Evolutionary conservation across 2,113 vertebrate species (phyloP), one percentile per base, ranked within the genome.

Genomic region (Tylochromis polylepis): DNA sequence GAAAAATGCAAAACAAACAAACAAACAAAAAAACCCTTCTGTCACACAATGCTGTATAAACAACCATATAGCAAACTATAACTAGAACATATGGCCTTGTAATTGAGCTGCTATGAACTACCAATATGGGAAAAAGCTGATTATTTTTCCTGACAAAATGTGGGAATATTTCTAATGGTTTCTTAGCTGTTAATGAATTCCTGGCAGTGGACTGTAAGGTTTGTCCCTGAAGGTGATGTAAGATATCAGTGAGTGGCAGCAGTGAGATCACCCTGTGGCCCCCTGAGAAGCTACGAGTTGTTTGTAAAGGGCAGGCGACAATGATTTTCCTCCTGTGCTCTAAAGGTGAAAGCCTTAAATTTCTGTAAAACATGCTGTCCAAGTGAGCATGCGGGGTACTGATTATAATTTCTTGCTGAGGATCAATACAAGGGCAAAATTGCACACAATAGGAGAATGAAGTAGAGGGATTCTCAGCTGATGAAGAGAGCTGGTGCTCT

Each of bases 261-360:
- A 38, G 49, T 8, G 22, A 75, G 58, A 78, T 53, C 79, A 18
- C 70, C 70, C 51, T 8, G 60, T 7, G 4, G 12, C 34, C 88
- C 79, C 46, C 62, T 5, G 65, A 89, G 80, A 89, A 79, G 81
- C 84, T 84, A 31, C 82, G 85, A 86, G 90, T 89, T 86, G 88
- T 90, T 88, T 92, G 46, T 86, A 92, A 94, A 91, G 87, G 88
- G 86, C 89, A 92, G 81, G 58, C 53, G 3, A 24, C 90, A 94
- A 94, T 92, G 84, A 93, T 95, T 95, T 92, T 81, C 49, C 75
- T 80, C 70, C 58, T 11, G 14, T 57, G 31, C 55, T 88, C 60
- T 72, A 41, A 88, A 88, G 72, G 80, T 87, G 91, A 93, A 89
- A 88, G 88, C 81, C 85, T 87, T 90, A 83, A 65, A 62, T 29